phyloP scores from a whole-genome alignment of 2,113 vertebrate genomes.

The Ceyx margarethae region DNA sequence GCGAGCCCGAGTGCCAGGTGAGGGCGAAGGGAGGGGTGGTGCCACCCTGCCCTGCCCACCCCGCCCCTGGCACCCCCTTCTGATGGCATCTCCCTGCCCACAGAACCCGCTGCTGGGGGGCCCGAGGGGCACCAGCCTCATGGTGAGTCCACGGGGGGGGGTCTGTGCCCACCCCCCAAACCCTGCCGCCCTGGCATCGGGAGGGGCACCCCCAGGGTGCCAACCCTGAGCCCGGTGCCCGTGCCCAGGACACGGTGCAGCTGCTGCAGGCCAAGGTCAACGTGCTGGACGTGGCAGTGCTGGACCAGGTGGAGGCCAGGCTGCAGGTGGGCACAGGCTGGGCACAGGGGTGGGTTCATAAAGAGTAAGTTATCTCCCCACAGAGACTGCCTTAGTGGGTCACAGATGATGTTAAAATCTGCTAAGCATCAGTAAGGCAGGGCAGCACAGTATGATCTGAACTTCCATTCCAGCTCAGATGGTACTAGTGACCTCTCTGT shows the following conservation, averaged over 20 bases:
- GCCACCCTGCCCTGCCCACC: too few relatives aligned
- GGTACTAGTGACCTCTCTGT: neutral
- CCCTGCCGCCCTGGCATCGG: too few relatives aligned
- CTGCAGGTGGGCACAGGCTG: slow-evolving; percentile 78
- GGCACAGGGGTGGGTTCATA: neutral
- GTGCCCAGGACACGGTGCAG: slow-evolving; percentile 85
- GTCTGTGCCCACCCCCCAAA: neutral
- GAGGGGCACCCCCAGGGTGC: neutral
- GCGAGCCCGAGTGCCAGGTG: too few relatives aligned
- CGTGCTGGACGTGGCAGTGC: slow-evolving; percentile 83
- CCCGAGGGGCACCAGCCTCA: too few relatives aligned
- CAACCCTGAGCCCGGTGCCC: neutral
- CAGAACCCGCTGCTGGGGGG: too few relatives aligned
- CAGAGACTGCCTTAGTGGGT: neutral
- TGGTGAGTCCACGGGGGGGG: too few relatives aligned
- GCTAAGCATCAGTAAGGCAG: neutral
- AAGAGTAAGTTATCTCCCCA: neutral
- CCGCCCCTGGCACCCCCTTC: too few relatives aligned
- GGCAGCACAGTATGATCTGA: neutral
- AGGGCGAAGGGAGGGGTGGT: too few relatives aligned
- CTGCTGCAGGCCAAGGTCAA: slow-evolving; percentile 88
- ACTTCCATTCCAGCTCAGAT: neutral
- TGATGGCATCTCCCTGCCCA: too few relatives aligned
- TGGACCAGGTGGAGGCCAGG: slow-evolving; percentile 92
- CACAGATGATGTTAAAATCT: neutral